A percentile compares a stretch with the other conserved stretches of the same genome.
phyloP scores from a whole-genome alignment of 2,113 vertebrate species.

The Chauna torquata region DNA sequence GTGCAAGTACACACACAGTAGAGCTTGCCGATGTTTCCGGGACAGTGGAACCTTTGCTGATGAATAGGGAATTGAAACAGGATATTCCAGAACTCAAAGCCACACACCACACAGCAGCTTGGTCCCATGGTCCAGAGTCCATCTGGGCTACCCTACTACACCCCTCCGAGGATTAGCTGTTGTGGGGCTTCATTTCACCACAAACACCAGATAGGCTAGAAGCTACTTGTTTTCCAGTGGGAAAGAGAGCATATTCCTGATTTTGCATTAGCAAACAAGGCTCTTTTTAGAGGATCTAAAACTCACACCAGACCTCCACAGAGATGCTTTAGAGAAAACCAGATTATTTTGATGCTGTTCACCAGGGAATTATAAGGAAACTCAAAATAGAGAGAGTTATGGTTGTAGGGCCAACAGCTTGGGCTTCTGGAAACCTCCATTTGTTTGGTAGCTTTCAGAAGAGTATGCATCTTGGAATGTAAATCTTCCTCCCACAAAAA shows the following conservation, averaged over 20 bases:
- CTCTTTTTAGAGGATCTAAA: neutral
- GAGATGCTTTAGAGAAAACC: neutral
- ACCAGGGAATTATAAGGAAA: neutral
- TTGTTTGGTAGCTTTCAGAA: neutral
- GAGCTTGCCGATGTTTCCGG: neutral
- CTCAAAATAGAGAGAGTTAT: neutral
- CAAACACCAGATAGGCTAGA: neutral
- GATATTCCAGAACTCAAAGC: neutral
- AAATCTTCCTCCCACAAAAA: neutral
- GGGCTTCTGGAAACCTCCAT: neutral
- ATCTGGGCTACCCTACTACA: neutral
- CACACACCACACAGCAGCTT: neutral
- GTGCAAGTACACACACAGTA: neutral
- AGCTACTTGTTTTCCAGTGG: neutral
- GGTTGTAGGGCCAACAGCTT: neutral
- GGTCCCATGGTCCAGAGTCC: neutral
- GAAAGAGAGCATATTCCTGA: neutral
- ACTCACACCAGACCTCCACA: neutral
- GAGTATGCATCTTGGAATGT: neutral
- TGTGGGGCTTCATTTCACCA: neutral
- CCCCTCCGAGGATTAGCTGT: neutral
- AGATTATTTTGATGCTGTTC: neutral
- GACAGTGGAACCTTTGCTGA: neutral
- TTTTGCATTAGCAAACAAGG: neutral
- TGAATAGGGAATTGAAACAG: neutral